A percentile compares a stretch with the other conserved stretches of the same genome.
These are phyloP conservation scores for Ctenochaetus hawaiiensis DNA, from an alignment of 2,797 vertebrate genomes.

Conservation along the genomic window DNA sequence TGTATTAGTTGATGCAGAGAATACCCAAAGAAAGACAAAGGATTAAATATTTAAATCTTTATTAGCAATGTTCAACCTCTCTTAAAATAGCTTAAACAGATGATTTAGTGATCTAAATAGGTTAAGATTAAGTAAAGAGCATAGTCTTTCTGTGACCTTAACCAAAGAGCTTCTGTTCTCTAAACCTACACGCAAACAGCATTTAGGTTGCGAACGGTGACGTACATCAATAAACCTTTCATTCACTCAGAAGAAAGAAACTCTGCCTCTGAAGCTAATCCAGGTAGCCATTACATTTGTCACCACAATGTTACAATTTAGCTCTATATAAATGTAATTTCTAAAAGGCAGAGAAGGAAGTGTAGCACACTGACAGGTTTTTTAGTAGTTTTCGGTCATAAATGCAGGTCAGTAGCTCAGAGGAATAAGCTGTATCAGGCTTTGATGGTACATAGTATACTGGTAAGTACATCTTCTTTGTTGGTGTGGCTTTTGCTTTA, in stretches of 20 bases:
- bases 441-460: background rate
- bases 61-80: too few relatives aligned
- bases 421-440: background rate
- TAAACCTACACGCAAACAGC: background rate
- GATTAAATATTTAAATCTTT: too few relatives aligned
- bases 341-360: background rate
- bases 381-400: background rate
- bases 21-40: too few relatives aligned
- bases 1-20: too few relatives aligned
- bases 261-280: background rate
- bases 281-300: background rate
- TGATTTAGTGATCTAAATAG: too few relatives aligned
- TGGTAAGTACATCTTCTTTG: slow-evolving; percentile 14
- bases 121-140: background rate
- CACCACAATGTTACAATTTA: too few relatives aligned
- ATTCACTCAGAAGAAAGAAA: background rate
- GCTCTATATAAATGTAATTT: background rate
- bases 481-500: slow-evolving; percentile 9
- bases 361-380: background rate
- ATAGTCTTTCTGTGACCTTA: slow-evolving; percentile 8
- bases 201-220: background rate
- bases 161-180: slow-evolving; percentile 11
- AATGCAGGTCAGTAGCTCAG: background rate
- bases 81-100: too few relatives aligned
- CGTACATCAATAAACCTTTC: background rate